Evolutionary conservation across 2,113 vertebrate species (phyloP), one percentile per base, ranked within the genome.

Genomic region (Edolisoma coerulescens): DNA sequence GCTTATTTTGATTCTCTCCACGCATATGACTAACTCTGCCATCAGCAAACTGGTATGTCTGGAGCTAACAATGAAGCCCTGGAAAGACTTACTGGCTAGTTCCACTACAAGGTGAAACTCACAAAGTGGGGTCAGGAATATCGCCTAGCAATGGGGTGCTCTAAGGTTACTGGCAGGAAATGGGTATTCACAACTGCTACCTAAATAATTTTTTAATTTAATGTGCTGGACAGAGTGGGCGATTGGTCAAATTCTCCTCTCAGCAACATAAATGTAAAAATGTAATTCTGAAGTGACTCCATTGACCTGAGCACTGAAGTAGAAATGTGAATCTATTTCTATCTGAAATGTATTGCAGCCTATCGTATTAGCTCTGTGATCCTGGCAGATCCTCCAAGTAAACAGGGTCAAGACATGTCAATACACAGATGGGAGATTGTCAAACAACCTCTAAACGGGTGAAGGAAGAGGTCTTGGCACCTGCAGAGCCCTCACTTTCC

Each of bases 301-400:
- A 59, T 49, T 95, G 92, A 95, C 93, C 93, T 71, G 68, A 93
- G 87, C 83, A 71, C 63, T 90, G 87, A 95, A 90, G 87, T 86
- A 96, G 92, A 96, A 95, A 96, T 33, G 60, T 63, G 79, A 71
- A 80, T 86, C 52, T 94, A 76, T 95, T 94, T 90, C 90, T 88
- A n/a, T 83, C 68, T 74, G 70, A 90, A 91, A 86, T 9, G 44
- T 77, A 53, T 70, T 71, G 90, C 79, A 96, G 87, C 35, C 82
- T 93, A 59, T 67, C 6, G 0, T 70, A 76, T 85, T 88, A 96
- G 82, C 59, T 79, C 63, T 90, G 71, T 56, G 79, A 90, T 96
- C 84, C 74, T 78, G 54, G 56, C 70, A 92, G 80, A 89, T 71
- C 54, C 82, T 88, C 88, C 67, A 83, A 74, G 68, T 86, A 94